phyloP scores from a whole-genome alignment of 2,113 vertebrate species.

The Sylvietta virens region DNA sequence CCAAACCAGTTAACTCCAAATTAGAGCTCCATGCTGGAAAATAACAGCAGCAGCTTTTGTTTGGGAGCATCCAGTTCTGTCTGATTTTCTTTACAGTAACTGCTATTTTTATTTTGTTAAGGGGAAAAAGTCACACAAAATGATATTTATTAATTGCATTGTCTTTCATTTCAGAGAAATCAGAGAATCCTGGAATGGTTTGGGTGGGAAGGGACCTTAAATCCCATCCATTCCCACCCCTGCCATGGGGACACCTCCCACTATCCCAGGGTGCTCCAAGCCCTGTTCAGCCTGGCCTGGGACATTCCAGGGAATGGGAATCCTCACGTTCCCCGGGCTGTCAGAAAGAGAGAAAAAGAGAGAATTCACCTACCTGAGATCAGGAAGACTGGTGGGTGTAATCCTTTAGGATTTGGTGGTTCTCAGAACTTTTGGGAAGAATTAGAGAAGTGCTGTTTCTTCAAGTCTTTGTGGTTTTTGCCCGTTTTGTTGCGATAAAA shows the following conservation, averaged over 20 bases:
- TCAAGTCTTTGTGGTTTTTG: conserved; percentile 5
- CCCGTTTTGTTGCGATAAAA: neutral
- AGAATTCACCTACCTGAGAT: conserved; percentile 38
- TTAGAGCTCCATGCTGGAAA: neutral
- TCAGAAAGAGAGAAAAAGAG: neutral
- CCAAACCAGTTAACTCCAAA: neutral
- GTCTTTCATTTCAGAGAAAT: neutral
- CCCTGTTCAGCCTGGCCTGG: neutral
- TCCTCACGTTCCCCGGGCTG: too few relatives aligned
- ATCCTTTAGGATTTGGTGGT: conserved; percentile 18
- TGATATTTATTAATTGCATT: neutral
- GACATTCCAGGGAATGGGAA: neutral
- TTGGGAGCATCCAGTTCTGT: neutral
- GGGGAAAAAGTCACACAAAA: neutral
- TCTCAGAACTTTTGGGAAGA: neutral
- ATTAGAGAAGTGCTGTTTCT: conserved; percentile 43
- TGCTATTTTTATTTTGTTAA: neutral
- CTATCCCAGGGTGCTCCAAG: fast-evolving
- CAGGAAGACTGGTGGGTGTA: conserved; percentile 38
- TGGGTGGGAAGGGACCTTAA: neutral
- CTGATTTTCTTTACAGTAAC: neutral
- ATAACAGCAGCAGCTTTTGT: neutral
- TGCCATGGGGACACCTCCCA: neutral
- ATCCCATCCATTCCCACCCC: neutral
- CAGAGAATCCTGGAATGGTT: neutral